A percentile compares a stretch with the other conserved stretches of the same genome.
These are phyloP conservation scores for Oceanites oceanicus DNA, from an alignment of 2,113 vertebrate genomes.

Conservation along the genomic window DNA sequence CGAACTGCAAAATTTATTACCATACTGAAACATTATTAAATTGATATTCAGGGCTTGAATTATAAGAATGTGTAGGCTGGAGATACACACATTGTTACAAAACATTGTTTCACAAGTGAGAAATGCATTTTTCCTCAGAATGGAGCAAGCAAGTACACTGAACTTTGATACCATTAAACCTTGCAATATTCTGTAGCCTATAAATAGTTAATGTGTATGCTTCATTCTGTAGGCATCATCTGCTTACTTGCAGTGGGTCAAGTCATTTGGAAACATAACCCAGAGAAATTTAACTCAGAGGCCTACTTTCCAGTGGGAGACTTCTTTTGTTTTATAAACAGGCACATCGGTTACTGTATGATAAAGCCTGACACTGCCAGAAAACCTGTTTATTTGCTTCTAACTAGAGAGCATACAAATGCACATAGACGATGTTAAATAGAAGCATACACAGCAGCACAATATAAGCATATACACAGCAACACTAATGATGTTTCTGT, in stretches of 20 bases:
- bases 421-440: not conserved
- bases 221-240: not conserved
- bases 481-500: not conserved
- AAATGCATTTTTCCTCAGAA: not conserved
- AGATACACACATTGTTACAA: not conserved
- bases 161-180: not conserved
- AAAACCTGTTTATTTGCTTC: slow-evolving; percentile 11
- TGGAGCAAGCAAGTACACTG: not conserved
- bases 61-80: not conserved
- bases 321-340: not conserved
- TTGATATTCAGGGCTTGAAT: not conserved
- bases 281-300: not conserved
- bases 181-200: not conserved
- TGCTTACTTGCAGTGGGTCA: not conserved
- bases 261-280: slow-evolving; percentile 31
- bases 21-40: not conserved
- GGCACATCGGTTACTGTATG: not conserved
- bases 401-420: not conserved
- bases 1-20: not conserved
- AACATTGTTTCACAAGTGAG: not conserved
- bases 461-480: not conserved
- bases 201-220: not conserved
- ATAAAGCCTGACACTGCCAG: not conserved
- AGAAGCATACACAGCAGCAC: not conserved
- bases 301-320: not conserved